These are phyloP conservation scores for Lanistes nyassanus DNA, from an alignment of 1,140 invertebrate genomes.

Conservation along the genomic window DNA sequence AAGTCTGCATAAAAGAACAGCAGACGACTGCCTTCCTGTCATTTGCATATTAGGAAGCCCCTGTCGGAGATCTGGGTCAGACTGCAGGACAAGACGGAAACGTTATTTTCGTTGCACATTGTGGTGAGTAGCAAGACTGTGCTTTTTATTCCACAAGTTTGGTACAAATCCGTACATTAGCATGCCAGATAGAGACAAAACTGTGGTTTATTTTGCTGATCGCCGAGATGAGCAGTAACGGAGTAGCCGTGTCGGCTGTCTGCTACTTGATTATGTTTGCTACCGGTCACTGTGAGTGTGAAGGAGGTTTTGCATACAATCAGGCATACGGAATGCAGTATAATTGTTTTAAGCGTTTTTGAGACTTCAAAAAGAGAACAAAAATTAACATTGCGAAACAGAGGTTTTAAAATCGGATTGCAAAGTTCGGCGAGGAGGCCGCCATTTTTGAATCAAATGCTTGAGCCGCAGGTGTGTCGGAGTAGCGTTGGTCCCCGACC, in stretches of 20 bases:
- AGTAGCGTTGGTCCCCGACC: no score
- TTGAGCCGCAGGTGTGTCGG: constrained; percentile 16
- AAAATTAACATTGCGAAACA: no score
- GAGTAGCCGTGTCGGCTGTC: constrained; percentile 12
- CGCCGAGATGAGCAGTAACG: not conserved
- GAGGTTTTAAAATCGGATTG: no score
- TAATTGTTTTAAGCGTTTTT: no score
- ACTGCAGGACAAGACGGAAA: not conserved
- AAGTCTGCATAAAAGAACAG: constrained; percentile 11
- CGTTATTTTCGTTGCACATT: constrained; percentile 22
- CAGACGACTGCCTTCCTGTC: constrained; percentile 9
- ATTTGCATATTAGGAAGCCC: constrained; percentile 29
- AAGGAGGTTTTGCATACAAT: no score
- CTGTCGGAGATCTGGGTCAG: constrained; percentile 25
- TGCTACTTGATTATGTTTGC: constrained; percentile 23
- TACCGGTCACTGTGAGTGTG: not conserved
- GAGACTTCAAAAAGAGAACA: no score
- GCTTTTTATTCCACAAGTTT: not conserved
- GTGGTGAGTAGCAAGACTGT: not conserved
- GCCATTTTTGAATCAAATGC: constrained; percentile 22
- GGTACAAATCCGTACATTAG: no score
- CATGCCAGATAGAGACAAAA: no score
- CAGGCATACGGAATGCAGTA: no score
- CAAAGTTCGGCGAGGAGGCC: constrained; percentile 19
- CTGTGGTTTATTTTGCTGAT: not conserved